Evolutionary conservation across 2,888 invertebrate genomes (phyloP).

Genomic region (Rotaria magnacalcarata): DNA sequence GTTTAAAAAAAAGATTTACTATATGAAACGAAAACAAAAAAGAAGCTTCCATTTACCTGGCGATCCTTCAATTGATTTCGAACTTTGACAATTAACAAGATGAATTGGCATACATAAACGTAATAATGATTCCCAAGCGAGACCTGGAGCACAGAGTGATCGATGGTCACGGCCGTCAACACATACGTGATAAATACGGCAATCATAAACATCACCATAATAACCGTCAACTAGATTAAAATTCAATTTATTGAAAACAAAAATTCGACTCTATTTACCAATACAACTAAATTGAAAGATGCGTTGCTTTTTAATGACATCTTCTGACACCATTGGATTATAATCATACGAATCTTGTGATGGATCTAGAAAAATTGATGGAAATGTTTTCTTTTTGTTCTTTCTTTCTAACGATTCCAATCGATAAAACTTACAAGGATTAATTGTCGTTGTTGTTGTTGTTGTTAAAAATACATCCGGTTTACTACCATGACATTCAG

Average conservation of each 20-base stretch:
- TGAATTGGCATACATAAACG: background rate
- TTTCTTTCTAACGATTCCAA: background rate
- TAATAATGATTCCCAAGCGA: background rate
- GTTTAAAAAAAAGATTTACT: too few species aligned
- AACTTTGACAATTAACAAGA: background rate
- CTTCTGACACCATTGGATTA: too few species aligned
- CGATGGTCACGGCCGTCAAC: background rate
- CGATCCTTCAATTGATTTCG: background rate
- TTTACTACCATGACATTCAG: slow-evolving; percentile 37
- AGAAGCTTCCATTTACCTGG: background rate
- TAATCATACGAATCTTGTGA: too few species aligned
- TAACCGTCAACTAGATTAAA: background rate
- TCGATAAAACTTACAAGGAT: background rate
- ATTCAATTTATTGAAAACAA: too few species aligned
- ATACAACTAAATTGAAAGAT: too few species aligned
- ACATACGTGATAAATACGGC: background rate
- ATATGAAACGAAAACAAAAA: background rate
- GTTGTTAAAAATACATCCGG: background rate
- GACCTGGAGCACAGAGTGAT: background rate
- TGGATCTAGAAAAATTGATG: too few species aligned
- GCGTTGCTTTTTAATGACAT: too few species aligned
- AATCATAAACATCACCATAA: background rate
- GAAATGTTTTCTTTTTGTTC: too few species aligned
- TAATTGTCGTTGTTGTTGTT: background rate
- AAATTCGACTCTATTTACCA: too few species aligned